Base-by-base conservation (phyloP, 2,888 invertebrate genomes). In the Taenaris catops region DNA sequence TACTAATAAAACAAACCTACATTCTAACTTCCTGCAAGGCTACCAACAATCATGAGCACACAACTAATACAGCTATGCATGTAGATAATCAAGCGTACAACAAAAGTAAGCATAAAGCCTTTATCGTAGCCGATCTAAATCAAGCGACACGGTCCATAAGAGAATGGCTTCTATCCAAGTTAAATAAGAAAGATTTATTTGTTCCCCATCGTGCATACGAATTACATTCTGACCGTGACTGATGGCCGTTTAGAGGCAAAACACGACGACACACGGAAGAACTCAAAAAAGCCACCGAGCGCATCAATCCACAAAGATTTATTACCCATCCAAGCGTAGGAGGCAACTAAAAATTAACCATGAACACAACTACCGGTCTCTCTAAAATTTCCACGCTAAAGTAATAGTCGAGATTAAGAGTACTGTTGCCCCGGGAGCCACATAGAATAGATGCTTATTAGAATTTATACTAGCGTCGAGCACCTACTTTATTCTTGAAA, bases 351-450 rank as follows among this genome's bases (percentile, higher is more conserved):
- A 78, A 78, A 79, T 71, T 76, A 75, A 72, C 64, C 65, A 60
- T 51, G 59, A 58, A 63, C 63, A 41, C 63, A 70, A 80, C 78
- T 78, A 74, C 72, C 69, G 70, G 69, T 65, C 57, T 51, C 55
- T 41, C 72, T 73, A 48, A 73, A 80, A 73, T 65, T 62, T 66
- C 71, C 63, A 63, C 68, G 63, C 63, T 63, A 59, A 62, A 71
- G 73, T 79, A 80, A 84, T 80, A 67, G 73, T 71, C 55, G 63
- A 75, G 76, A 83, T 83, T 81, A 83, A 62, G 67, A 55, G 69
- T 65, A 72, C 70, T 67, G 76, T 78, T 63, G 83, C 84, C 81
- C 59, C 68, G 53, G 76, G 83, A 74, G 63, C 58, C 60, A 57
- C 62, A 58, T 56, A 55, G 64, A 63, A 69, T 66, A 61, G 70